Evolutionary conservation across 2,888 invertebrate genomes (phyloP), one percentile per base, ranked within the genome.

Genomic region (Deroplatys truncata): DNA sequence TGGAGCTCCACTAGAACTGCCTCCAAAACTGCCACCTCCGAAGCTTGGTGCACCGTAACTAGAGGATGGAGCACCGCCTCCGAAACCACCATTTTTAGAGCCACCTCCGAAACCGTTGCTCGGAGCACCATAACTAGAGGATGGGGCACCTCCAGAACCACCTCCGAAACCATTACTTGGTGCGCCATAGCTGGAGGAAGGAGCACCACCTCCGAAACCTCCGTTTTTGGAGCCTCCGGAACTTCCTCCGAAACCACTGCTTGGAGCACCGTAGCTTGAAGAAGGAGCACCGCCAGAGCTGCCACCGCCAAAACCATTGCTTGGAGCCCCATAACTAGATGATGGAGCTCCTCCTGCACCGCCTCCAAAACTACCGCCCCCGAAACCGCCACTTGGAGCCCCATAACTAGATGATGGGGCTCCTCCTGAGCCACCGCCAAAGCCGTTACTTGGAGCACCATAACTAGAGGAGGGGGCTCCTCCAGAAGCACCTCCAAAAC

Each of bases 331-430:
- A 16, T 89, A 90, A n/a, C 86, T 87, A 0, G 89, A 86, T 93
- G 56, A 93, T 93, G 85, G 94, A 93, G 16, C 94, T 93, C 16
- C 94, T 94, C 1, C 94, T 94, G 16, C 93, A 93, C 13, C 92
- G 49, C 89, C 90, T 25, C 90, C 88, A 28, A 85, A 85, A 28
- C 84, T 91, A 28, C 92, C 92, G 88, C 92, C 92, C 88, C 91
- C 91, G 89, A 91, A 91, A 88, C 92, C 92, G 29, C 92, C 91
- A 16, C 91, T 91, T 86, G 92, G 92, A 25, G 92, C 93, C 35
- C 93, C 93, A 72, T 93, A 93, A 20, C 91, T 91, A 83, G 91
- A 91, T 13, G 92, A 92, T 43, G 89, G 87, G 0, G 49, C 88
- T 16, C 49, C 85, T 13, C 56, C 84, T 1, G 85, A 72, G 13